Conservation (phyloP, 2,888 invertebrate species). For the Tortricodes alternella region DNA sequence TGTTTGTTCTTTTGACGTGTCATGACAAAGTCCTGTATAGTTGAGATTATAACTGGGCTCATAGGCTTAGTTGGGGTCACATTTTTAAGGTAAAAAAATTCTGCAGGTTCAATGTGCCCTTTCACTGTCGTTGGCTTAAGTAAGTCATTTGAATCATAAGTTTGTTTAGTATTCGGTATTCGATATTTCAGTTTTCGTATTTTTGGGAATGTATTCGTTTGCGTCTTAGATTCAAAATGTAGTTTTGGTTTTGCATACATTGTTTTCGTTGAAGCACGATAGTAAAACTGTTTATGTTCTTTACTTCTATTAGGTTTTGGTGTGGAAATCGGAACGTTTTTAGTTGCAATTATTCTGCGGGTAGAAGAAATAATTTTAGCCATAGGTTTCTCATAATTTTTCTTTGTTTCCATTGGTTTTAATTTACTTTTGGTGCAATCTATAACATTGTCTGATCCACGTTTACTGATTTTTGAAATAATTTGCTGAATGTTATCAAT, state of each 20-base stretch:
- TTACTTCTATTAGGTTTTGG: too few relatives aligned
- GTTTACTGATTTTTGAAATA: background rate
- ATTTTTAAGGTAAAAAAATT: background rate
- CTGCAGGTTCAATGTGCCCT: background rate
- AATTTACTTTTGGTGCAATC: background rate
- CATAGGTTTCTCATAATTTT: too few relatives aligned
- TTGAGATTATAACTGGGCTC: background rate
- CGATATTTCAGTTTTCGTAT: too few relatives aligned
- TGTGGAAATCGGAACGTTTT: too few relatives aligned
- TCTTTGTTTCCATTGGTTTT: background rate
- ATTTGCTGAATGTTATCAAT: slow-evolving; percentile 47
- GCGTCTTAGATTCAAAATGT: too few relatives aligned
- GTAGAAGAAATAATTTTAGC: background rate
- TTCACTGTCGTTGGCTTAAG: background rate
- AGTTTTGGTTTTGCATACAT: too few relatives aligned
- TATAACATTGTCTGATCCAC: background rate
- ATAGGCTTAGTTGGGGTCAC: background rate
- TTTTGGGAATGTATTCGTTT: too few relatives aligned
- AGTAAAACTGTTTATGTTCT: too few relatives aligned
- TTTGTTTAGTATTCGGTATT: too few relatives aligned
- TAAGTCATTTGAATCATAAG: background rate
- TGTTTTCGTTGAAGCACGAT: too few relatives aligned
- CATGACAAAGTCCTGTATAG: background rate
- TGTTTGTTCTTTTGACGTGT: too few relatives aligned
- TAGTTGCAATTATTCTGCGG: background rate